These are phyloP conservation scores for Stictonetta naevosa DNA, from an alignment of 2,113 vertebrate species.

Conservation along the genomic window DNA sequence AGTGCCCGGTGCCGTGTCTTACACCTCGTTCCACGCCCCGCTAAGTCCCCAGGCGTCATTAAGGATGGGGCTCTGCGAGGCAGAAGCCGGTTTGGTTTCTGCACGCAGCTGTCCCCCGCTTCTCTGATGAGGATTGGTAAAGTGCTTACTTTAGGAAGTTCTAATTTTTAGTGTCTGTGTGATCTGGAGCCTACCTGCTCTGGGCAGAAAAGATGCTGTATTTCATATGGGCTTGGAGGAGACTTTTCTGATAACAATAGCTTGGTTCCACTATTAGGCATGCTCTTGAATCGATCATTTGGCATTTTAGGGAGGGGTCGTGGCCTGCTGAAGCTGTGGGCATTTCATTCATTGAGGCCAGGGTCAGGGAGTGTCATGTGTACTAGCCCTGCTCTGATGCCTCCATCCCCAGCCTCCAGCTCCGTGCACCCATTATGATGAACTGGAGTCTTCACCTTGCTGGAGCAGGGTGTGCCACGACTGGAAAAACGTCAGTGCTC, in stretches of 20 bases:
- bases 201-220: neutral
- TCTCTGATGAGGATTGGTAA: neutral
- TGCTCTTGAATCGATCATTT: neutral
- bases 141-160: neutral
- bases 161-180: neutral
- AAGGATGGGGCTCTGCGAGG: fast-evolving
- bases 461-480: neutral
- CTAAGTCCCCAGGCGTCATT: no score
- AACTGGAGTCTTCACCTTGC: neutral
- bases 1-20: neutral
- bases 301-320: neutral
- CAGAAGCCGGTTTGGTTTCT: neutral
- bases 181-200: neutral
- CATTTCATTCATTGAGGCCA: neutral
- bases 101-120: neutral
- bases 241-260: neutral
- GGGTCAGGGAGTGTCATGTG: neutral
- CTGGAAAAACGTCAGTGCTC: neutral
- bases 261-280: neutral
- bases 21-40: no score
- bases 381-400: neutral
- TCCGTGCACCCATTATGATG: fast-evolving
- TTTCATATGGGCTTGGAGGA: neutral
- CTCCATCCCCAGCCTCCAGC: neutral
- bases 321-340: neutral